Percentiles rank a stretch among this genome's conserved stretches.
Conservation (phyloP, 1,140 invertebrate species). For the Drosophila pectinifera region DNA sequence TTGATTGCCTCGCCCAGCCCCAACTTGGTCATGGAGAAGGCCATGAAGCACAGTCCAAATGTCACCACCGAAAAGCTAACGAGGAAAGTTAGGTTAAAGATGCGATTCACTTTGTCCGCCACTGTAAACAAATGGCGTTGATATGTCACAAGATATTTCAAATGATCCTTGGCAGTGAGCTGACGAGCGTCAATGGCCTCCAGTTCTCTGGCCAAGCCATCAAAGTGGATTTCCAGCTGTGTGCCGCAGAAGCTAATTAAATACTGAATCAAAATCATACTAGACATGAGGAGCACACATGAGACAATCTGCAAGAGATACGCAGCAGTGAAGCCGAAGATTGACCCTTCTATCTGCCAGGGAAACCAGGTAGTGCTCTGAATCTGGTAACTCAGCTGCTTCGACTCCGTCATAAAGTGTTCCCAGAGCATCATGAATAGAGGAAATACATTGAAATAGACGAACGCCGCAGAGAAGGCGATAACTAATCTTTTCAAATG, state of each 20-base stretch:
- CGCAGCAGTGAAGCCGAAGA: not conserved
- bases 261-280: constrained; percentile 54
- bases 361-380: constrained; percentile 73
- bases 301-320: no score
- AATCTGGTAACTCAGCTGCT: constrained; percentile 32
- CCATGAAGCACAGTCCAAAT: constrained; percentile 56
- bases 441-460: constrained; percentile 61
- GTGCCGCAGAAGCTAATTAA: constrained; percentile 65
- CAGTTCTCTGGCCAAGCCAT: constrained; percentile 52
- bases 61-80: constrained; percentile 54
- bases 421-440: constrained; percentile 55
- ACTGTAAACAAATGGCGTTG: constrained; percentile 49
- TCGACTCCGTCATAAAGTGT: constrained; percentile 3
- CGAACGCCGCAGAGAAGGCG: constrained; percentile 41
- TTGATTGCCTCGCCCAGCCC: constrained; percentile 43
- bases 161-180: constrained; percentile 34
- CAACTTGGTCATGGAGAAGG: constrained; percentile 55
- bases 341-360: constrained; percentile 31
- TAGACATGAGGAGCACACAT: constrained; percentile 14
- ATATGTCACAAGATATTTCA: constrained; percentile 51
- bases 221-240: constrained; percentile 70
- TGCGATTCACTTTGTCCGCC: constrained; percentile 42
- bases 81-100: constrained; percentile 64
- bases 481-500: constrained; percentile 30
- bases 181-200: constrained; percentile 43